Percentiles rank a stretch among this genome's conserved stretches.
Conservation (phyloP, 2,113 vertebrate species). For the Sula dactylatra region DNA sequence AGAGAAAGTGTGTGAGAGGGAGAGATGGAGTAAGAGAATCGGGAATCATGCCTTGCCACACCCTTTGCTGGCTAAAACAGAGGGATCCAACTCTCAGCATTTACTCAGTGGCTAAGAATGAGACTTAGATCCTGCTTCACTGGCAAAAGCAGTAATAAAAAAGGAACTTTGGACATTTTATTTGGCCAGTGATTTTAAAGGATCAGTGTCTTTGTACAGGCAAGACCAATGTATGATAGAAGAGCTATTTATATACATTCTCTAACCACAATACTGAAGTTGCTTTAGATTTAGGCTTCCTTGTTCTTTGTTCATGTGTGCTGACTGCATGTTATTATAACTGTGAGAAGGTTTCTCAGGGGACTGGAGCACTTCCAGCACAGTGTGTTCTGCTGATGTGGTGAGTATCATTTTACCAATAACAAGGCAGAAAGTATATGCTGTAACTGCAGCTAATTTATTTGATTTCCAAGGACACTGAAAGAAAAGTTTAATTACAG, state of each 20-base stretch:
- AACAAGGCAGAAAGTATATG: neutral
- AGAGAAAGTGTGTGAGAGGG: too few species aligned
- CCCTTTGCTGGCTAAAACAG: neutral
- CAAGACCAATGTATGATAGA: neutral
- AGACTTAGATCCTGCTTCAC: neutral
- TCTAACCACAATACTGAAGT: neutral
- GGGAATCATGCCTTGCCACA: neutral
- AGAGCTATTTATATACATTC: neutral
- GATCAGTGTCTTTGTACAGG: neutral
- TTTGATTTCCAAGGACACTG: neutral
- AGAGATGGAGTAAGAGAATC: neutral
- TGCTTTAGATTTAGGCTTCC: constrained; percentile 24
- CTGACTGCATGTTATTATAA: neutral
- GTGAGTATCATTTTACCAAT: neutral
- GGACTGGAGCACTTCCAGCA: neutral
- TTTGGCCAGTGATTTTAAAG: neutral
- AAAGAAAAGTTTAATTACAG: neutral
- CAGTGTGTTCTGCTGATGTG: neutral
- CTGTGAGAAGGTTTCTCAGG: neutral
- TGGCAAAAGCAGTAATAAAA: neutral
- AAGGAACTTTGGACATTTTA: neutral
- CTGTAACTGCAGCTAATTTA: neutral
- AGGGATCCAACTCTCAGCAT: neutral
- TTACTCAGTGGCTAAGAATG: neutral
- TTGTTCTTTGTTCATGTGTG: neutral